Percentiles rank a stretch among this genome's conserved stretches.
Conservation (phyloP, 2,888 invertebrate genomes). For the Limnephilus auricula region DNA sequence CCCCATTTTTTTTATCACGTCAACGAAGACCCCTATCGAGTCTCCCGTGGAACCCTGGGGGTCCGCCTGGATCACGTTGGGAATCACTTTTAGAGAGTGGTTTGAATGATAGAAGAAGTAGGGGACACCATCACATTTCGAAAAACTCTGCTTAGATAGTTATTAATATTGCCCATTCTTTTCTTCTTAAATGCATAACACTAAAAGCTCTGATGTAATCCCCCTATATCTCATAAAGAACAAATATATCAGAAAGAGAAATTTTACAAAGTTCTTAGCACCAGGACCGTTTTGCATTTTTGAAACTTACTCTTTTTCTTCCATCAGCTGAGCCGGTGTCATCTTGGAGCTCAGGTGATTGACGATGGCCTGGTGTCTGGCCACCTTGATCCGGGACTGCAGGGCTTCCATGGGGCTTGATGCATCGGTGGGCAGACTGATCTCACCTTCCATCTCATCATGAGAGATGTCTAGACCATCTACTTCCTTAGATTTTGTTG, state of each 20-base stretch:
- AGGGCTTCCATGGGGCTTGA: constrained; percentile 40
- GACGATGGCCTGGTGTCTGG: constrained; percentile 63
- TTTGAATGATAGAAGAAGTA: too few species aligned
- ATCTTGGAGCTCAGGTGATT: constrained; percentile 67
- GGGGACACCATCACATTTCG: too few species aligned
- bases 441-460: constrained; percentile 13
- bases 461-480: background rate
- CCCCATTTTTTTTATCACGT: too few species aligned
- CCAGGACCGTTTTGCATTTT: background rate
- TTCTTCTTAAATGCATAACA: too few species aligned
- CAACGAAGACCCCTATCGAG: too few species aligned
- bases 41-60: too few species aligned
- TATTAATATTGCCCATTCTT: too few species aligned
- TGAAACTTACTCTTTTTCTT: constrained; percentile 68
- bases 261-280: background rate
- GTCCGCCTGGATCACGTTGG: too few species aligned
- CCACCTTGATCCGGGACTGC: constrained; percentile 61
- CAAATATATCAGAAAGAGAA: background rate
- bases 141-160: too few species aligned
- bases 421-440: background rate
- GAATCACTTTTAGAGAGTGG: too few species aligned
- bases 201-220: too few species aligned
- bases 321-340: constrained; percentile 68
- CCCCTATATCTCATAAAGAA: too few species aligned
- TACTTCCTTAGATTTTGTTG: background rate